phyloP scores from a whole-genome alignment of 2,888 invertebrate genomes.

The Andrena marginata region DNA sequence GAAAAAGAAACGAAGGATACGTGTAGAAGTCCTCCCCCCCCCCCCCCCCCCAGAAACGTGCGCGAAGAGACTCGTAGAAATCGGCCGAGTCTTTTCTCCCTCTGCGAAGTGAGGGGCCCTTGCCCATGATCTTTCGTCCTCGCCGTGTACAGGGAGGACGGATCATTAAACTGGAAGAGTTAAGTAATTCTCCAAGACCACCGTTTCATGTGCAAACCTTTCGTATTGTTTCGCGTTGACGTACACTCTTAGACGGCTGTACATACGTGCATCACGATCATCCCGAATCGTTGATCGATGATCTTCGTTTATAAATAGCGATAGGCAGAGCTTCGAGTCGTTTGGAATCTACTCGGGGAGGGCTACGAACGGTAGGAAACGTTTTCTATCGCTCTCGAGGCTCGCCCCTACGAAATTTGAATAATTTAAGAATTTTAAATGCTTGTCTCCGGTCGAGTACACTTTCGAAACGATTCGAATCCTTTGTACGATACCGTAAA shows the following conservation, averaged over 20 bases:
- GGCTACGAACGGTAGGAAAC: background rate
- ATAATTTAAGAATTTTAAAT: background rate
- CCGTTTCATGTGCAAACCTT: slow-evolving; percentile 33
- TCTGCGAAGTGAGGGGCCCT: slow-evolving; percentile 38
- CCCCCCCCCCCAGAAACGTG: slow-evolving; percentile 16
- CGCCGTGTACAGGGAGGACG: slow-evolving; percentile 12
- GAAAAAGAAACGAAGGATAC: background rate
- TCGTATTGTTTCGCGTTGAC: slow-evolving; percentile 51
- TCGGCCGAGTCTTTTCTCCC: slow-evolving; percentile 11
- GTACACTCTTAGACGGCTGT: slow-evolving; percentile 50
- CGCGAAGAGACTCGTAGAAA: background rate
- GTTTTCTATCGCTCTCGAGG: background rate
- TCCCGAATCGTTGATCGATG: slow-evolving; percentile 36
- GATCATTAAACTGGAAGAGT: slow-evolving; percentile 20
- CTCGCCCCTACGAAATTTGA: no score
- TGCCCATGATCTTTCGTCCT: slow-evolving; percentile 32
- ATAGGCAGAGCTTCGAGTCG: background rate
- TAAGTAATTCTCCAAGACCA: slow-evolving; percentile 25
- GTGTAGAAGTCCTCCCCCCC: background rate
- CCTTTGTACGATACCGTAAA: background rate
- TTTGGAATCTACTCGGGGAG: background rate
- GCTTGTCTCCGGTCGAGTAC: background rate
- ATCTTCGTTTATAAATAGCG: slow-evolving; percentile 9
- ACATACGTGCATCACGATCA: slow-evolving; percentile 24
- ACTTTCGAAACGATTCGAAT: slow-evolving; percentile 6